Conservation (phyloP, 2,888 invertebrate species). For the Drosophila formosana region DNA sequence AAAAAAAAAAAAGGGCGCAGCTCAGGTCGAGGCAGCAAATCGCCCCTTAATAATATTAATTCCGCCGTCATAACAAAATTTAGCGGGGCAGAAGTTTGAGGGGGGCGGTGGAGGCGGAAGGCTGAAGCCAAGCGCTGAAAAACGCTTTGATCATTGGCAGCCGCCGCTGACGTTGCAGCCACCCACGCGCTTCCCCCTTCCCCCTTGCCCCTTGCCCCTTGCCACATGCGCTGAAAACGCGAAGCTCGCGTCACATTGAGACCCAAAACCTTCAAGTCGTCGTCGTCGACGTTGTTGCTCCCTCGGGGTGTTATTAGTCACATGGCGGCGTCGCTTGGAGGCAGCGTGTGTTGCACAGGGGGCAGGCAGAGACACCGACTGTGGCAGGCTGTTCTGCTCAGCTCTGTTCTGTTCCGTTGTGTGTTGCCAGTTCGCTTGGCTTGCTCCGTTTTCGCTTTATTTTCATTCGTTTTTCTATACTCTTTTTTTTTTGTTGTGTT, state of each 20-base stretch:
- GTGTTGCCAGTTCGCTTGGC: conserved; percentile 49
- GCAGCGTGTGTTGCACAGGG: conserved; percentile 5
- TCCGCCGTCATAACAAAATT: conserved; percentile 79
- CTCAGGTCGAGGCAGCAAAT: conserved; percentile 52
- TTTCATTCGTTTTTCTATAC: conserved; percentile 23
- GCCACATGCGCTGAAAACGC: conserved; percentile 11
- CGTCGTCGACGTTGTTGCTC: conserved; percentile 39
- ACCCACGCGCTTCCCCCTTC: conserved; percentile 3
- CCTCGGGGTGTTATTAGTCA: conserved; percentile 84
- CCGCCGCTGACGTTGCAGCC: conserved; percentile 33
- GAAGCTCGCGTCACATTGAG: neutral
- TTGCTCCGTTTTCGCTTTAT: conserved; percentile 54
- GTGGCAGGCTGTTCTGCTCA: conserved; percentile 6
- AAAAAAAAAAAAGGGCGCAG: conserved; percentile 29
- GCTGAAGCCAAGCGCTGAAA: conserved; percentile 58
- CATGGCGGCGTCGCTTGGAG: conserved; percentile 44
- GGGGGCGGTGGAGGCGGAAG: conserved; percentile 21
- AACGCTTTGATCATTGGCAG: conserved; percentile 76
- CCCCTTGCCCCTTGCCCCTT: conserved; percentile 12
- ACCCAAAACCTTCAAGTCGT: conserved; percentile 2
- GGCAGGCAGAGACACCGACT: neutral
- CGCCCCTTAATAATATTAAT: conserved; percentile 81
- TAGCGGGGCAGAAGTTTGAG: conserved; percentile 41
- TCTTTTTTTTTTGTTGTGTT: no score
- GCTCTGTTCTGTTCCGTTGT: neutral